phyloP scores from a whole-genome alignment of 1,140 invertebrate genomes.

The Zaprionus vittiger region DNA sequence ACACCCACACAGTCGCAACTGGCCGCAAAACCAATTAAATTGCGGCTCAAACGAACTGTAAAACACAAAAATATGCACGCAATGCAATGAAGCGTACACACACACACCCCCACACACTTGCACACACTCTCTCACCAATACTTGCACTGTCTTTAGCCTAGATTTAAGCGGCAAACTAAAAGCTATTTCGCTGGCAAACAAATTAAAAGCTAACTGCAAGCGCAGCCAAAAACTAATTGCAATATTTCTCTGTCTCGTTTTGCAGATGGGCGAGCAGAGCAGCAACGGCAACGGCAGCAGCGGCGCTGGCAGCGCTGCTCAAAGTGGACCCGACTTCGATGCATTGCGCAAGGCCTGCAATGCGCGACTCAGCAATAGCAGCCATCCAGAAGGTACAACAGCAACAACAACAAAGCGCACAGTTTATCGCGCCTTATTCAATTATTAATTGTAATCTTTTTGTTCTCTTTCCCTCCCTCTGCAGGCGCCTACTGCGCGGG shows the following conservation, averaged over 20 bases:
- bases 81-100: constrained; percentile 42
- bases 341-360: constrained; percentile 58
- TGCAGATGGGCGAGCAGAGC: constrained; percentile 60
- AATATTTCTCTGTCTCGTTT: constrained; percentile 42
- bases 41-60: constrained; percentile 62
- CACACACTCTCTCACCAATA: neutral
- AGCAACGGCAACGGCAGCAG: constrained; percentile 17
- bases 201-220: constrained; percentile 39
- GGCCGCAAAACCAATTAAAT: constrained; percentile 74
- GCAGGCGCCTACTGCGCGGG: constrained; percentile 88
- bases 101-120: neutral
- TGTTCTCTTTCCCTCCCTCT: neutral
- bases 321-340: constrained; percentile 67
- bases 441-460: constrained; percentile 27
- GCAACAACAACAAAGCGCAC: neutral
- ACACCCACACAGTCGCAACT: constrained; percentile 20
- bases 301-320: constrained; percentile 34
- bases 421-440: constrained; percentile 7
- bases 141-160: constrained; percentile 14
- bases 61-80: constrained; percentile 59
- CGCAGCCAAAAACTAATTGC: constrained; percentile 43
- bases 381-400: constrained; percentile 1
- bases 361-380: constrained; percentile 53
- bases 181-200: constrained; percentile 53
- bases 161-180: constrained; percentile 47